A percentile compares a stretch with the other conserved stretches of the same genome.
phyloP scores from a whole-genome alignment of 2,888 invertebrate species.

The Heliconius erato region DNA sequence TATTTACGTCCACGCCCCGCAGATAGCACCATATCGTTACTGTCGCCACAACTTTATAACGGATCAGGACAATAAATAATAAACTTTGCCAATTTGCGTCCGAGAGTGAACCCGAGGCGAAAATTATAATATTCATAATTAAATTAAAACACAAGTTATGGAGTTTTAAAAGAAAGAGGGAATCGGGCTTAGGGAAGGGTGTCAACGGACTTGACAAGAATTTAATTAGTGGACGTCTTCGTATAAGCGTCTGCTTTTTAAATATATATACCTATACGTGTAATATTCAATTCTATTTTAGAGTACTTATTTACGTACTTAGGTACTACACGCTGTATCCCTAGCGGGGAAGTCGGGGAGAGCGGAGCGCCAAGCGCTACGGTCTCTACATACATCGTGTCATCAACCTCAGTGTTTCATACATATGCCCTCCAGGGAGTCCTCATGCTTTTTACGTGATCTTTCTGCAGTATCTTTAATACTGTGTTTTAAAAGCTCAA shows the following conservation, averaged over 20 bases:
- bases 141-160: slow-evolving; percentile 81
- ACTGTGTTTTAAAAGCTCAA: too few species aligned
- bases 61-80: slow-evolving; percentile 76
- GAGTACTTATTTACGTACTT: not conserved
- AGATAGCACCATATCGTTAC: slow-evolving; percentile 49
- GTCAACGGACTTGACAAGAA: slow-evolving; percentile 69
- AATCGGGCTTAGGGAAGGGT: slow-evolving; percentile 65
- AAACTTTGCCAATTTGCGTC: slow-evolving; percentile 80
- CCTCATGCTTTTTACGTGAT: too few species aligned
- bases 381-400: too few species aligned
- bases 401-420: too few species aligned
- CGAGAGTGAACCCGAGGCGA: slow-evolving; percentile 60
- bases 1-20: slow-evolving; percentile 40
- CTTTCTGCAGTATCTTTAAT: too few species aligned
- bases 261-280: slow-evolving; percentile 17
- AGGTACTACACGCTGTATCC: too few species aligned
- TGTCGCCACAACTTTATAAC: slow-evolving; percentile 69
- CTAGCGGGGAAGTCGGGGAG: too few species aligned
- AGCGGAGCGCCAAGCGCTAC: too few species aligned
- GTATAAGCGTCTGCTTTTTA: slow-evolving; percentile 43
- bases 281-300: not conserved
- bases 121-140: slow-evolving; percentile 79
- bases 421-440: too few species aligned
- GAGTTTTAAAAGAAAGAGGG: slow-evolving; percentile 78
- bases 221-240: slow-evolving; percentile 70